These are phyloP conservation scores for Styela clava DNA, from an alignment of 23 tunicate species.

Conservation along the genomic window DNA sequence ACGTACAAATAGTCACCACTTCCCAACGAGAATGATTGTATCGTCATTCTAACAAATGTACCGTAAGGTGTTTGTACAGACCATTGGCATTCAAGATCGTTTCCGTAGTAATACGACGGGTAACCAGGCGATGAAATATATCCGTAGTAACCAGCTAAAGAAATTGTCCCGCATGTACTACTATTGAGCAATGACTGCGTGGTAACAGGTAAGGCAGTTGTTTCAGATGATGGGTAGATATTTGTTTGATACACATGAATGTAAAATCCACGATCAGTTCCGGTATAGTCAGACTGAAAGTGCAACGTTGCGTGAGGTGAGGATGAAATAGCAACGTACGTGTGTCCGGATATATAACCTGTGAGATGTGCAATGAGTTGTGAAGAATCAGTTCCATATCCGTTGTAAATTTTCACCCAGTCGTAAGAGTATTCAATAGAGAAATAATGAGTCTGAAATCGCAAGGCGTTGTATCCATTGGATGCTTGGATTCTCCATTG, in stretches of 20 bases:
- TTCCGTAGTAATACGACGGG: not conserved
- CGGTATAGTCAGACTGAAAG: not conserved
- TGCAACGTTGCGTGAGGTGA: not conserved
- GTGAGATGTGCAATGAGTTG: not conserved
- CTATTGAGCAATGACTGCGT: not conserved
- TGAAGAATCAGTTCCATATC: not conserved
- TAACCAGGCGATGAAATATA: constrained; percentile 11
- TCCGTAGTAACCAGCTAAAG: not conserved
- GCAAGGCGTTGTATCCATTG: not conserved
- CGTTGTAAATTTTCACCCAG: constrained; percentile 19
- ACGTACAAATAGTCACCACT: not conserved
- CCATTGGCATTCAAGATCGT: constrained; percentile 6
- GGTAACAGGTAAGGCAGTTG: not conserved
- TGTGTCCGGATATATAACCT: not conserved
- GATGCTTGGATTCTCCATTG: constrained; percentile 16
- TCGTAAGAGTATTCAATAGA: not conserved
- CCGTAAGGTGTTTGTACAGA: constrained; percentile 5
- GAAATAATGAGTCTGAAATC: not conserved
- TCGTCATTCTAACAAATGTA: constrained; percentile 2
- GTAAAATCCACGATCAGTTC: constrained; percentile 3
- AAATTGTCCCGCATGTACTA: not conserved
- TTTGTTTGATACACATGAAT: too few species aligned
- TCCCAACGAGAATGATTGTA: not conserved
- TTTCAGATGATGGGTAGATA: too few species aligned
- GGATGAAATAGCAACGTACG: not conserved